Percentiles rank a stretch among this genome's conserved stretches.
Evolutionary conservation across 2,113 vertebrate species (phyloP).

Genomic region (Ammodytes dubius): DNA sequence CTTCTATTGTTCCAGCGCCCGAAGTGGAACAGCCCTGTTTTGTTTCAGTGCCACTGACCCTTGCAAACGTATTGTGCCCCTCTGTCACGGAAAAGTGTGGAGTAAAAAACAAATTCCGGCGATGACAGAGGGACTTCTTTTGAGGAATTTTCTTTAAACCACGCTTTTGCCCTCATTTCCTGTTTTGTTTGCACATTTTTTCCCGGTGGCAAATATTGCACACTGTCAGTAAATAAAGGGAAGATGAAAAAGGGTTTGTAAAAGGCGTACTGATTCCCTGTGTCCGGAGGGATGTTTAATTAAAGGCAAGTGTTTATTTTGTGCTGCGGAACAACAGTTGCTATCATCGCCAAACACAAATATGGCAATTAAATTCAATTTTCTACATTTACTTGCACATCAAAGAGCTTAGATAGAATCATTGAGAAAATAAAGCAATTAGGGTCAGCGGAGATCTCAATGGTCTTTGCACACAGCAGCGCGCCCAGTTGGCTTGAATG

Average conservation of each 20-base stretch:
- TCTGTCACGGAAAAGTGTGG: slow-evolving; percentile 91
- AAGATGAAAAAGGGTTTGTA: slow-evolving; percentile 75
- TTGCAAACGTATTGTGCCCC: slow-evolving; percentile 88
- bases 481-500: slow-evolving; percentile 75
- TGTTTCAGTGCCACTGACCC: slow-evolving; percentile 94
- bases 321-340: slow-evolving; percentile 74
- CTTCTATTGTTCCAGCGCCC: slow-evolving; percentile 85
- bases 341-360: slow-evolving; percentile 84
- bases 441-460: slow-evolving; percentile 82
- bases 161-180: slow-evolving; percentile 64
- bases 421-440: slow-evolving; percentile 84
- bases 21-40: slow-evolving; percentile 89
- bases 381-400: slow-evolving; percentile 85
- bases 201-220: slow-evolving; percentile 70
- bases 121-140: slow-evolving; percentile 83
- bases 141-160: slow-evolving; percentile 80
- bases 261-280: slow-evolving; percentile 68
- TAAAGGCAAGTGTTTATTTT: slow-evolving; percentile 84
- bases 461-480: slow-evolving; percentile 77
- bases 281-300: slow-evolving; percentile 83
- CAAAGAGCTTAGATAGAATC: slow-evolving; percentile 85
- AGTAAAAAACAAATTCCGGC: slow-evolving; percentile 80
- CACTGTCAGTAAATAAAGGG: slow-evolving; percentile 79
- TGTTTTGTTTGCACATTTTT: slow-evolving; percentile 74
- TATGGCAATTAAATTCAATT: slow-evolving; percentile 87